Evolutionary conservation across 2,797 vertebrate species (phyloP), one percentile per base, ranked within the genome.

Genomic region (Gymnoscopelus braueri): DNA sequence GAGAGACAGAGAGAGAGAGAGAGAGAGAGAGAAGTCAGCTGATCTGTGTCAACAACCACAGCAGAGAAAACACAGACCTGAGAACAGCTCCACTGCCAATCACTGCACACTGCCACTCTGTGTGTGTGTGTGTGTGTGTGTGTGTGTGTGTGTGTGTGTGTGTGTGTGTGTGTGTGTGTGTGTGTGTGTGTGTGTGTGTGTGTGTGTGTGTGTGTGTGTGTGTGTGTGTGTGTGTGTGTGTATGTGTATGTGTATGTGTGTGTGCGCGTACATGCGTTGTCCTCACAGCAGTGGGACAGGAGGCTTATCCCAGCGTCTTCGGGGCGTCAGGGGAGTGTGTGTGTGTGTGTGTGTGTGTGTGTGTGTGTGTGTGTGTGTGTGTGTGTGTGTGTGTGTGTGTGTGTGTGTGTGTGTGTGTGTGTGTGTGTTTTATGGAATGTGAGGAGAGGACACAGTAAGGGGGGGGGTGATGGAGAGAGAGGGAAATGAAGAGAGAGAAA

Each of bases 81-180:
- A 11, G 56, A n/a, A 67, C 39, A 39, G 14, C 19, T 9, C 53
- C 64, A 47, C 65, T 19, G 65, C 15, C 24, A 10, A 14, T 23
- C 53, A 55, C 53, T 24, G 53, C 35, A 65, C 15, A 48, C 63
- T 24, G 39, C 23, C 19, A 55, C 19, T 23, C 19, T 23, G 15
- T 10, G 35, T 54, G 52, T 54, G 53, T 54, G 53, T 54, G 53
- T 54, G 53, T 54, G 52, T 54, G 52, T 55, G 53, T 23, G 53
- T 24, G 53, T 55, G 53, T 55, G 53, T 55, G 53, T 52, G 51
- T 52, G 51, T 52, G 51, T 52, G 51, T 52, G 51, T 52, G 51
- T 52, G 51, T 52, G 14, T 52, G 51, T 52, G 51, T 52, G 51
- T 52, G 50, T 51, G 50, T 51, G 9, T 51, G 50, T 51, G 11